Base-by-base conservation (phyloP, 2,888 invertebrate species). In the Syrphus vitripennis region DNA sequence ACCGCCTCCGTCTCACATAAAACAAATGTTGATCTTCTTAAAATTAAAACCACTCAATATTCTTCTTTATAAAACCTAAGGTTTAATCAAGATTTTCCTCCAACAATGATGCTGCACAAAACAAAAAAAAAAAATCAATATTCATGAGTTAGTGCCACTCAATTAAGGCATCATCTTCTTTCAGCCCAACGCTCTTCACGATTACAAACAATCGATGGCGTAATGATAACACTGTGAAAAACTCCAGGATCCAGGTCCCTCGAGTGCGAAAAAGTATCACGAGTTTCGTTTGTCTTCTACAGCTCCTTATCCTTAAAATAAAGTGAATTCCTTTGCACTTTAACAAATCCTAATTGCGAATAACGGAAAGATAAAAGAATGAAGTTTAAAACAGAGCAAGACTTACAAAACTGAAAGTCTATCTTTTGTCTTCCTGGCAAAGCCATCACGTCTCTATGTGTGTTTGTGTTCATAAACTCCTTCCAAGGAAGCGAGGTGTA, bases 341-440 rank as follows among this genome's bases (percentile, higher is more conserved):
- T 79, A 74, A 55, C 79, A 83, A 83, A 83, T 75, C 79, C 79
- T 79, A 83, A 83, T 83, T 83, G 79, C 83, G 75, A 78, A 83
- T 74, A 83, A 72, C 59, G 53, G 31, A 63, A 69, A 78, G 83
- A 79, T 83, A 74, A 79, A 78, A 40, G 59, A 59, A 72, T 40
- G 19, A 67, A 70, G 69, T 53, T 63, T 26, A 63, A 63, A 59
- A 57, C 12, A 53, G 69, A 75, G 7, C 40, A 40, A 59, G 26
- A 57, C 59, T 19, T 29, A 45, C 40, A 45, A n/a, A 42, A 31
- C 74, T 59, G 31, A 78, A 78, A 70, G 57, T 61, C 77, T 67
- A 48, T 67, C 31, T 63, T 29, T 24, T 69, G 42, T 72, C 55
- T 72, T 71, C 29, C 26, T 26, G 24, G 48, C 31, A 67, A 83